Conservation (phyloP, 1,140 invertebrate species). For the Neodiprion pinetum region DNA sequence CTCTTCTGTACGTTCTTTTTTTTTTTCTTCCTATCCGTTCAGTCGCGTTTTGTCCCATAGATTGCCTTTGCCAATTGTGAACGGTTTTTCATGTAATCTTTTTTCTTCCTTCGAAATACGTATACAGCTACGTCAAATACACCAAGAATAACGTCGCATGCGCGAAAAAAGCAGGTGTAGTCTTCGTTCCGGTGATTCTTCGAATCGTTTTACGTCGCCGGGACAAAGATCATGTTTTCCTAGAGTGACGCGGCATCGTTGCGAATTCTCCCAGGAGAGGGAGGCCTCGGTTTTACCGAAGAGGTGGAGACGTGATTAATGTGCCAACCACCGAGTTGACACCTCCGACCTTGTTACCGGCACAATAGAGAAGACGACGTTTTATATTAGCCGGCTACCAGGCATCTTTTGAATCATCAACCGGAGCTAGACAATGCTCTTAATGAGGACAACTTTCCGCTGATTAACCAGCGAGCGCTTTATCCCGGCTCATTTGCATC, state of each 20-base stretch:
- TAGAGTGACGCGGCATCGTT: slow-evolving; percentile 7
- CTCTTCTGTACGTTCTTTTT: no score
- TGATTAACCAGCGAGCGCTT: slow-evolving; percentile 20
- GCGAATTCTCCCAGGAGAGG: neutral
- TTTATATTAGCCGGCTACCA: neutral
- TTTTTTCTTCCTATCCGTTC: no score
- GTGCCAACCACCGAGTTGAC: slow-evolving; percentile 33
- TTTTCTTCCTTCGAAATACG: no score
- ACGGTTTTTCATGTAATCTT: no score
- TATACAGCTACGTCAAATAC: no score
- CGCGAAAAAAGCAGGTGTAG: no score
- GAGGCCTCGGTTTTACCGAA: slow-evolving; percentile 10
- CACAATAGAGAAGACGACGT: slow-evolving; percentile 33
- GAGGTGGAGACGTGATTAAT: slow-evolving; percentile 37
- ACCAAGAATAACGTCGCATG: no score
- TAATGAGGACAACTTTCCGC: slow-evolving; percentile 30
- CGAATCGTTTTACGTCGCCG: neutral
- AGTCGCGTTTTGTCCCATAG: no score
- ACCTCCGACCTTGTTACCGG: slow-evolving; percentile 35
- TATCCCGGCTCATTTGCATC: slow-evolving; percentile 38
- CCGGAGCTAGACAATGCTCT: slow-evolving; percentile 31
- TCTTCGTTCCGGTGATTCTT: neutral
- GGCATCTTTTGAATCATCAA: slow-evolving; percentile 22
- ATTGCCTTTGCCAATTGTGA: no score
- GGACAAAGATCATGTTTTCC: neutral